Evolutionary conservation across 2,113 vertebrate species (phyloP).

Genomic region (Lagopus leucura): DNA sequence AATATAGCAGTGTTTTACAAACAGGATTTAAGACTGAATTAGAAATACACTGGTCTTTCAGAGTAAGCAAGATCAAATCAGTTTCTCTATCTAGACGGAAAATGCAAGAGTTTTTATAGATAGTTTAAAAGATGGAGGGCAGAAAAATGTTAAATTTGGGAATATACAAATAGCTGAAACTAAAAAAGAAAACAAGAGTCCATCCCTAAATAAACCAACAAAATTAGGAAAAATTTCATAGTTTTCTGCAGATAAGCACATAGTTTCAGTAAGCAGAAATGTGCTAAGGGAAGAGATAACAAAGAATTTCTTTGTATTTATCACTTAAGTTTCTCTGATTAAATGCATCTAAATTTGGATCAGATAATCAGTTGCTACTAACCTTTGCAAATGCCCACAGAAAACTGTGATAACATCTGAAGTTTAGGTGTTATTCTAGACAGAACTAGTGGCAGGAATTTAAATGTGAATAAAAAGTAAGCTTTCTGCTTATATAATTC

Average conservation of each 20-base stretch:
- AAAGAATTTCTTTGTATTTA: neutral
- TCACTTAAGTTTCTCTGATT: neutral
- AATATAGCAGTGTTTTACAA: neutral
- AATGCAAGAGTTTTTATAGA: neutral
- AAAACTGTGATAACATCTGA: conserved; percentile 1
- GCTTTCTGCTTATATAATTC: neutral
- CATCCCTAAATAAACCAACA: neutral
- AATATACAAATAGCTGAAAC: neutral
- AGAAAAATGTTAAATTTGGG: neutral
- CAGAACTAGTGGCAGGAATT: neutral
- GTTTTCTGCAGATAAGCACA: neutral
- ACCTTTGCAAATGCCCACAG: neutral
- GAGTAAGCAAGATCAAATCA: neutral
- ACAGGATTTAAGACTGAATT: neutral
- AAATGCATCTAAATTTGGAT: neutral
- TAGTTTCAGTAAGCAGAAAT: neutral
- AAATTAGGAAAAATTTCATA: neutral
- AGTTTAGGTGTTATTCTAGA: neutral
- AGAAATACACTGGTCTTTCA: neutral
- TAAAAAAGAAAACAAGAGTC: neutral
- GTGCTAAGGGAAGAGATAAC: neutral
- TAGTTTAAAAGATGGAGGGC: neutral
- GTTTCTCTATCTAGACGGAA: neutral
- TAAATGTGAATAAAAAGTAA: neutral
- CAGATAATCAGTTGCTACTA: neutral